Base-by-base conservation (phyloP, 2,888 invertebrate species). In the Diloba caeruleocephala region DNA sequence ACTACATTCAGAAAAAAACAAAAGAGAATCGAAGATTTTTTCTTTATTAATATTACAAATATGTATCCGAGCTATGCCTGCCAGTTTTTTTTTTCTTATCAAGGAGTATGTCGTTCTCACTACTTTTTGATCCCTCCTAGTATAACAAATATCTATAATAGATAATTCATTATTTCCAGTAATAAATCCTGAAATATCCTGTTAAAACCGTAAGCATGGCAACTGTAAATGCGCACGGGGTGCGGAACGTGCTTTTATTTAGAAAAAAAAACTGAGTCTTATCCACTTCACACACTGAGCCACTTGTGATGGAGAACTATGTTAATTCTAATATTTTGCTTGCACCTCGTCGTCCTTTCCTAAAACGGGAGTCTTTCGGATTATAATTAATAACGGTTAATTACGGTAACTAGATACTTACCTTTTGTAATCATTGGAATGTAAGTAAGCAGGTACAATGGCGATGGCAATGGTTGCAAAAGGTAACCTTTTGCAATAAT, bases 251-350 rank as follows among this genome's bases (percentile, higher is more conserved):
- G 51, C 41, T 58, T 50, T 66, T 53, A 63, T 68, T 71, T 58
- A 52, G 64, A 68, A 68, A 63, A 71, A 57, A 59, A 56, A 67
- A 70, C 57, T 44, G 54, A 67, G 52, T 57, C 59, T 51, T 59
- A 54, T 59, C 71, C 39, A 56, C 62, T 71, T 58, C 50, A 50
- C 58, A 41, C 59, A 56, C n/a, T n/a, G n/a, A 55, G 44, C 42
- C 51, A 37, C 36, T 64, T 51, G 28, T 51, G 55, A 48, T 41
- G 52, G 10, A 57, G 14, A 48, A 59, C 36, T 21, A 52, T 50
- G 36, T 17, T 15, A 49, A 41, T 39, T 33, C 8, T 8, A 2
- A 14, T 33, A 39, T 44, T 43, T 38, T 31, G 12, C 8, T 1
- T 43, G 17, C 13, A 33, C 25, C 10, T 50, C 19, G 26, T 6